Evolutionary conservation across 2,113 vertebrate species (phyloP).

Genomic region (Sinocyclocheilus maitianheensis): DNA sequence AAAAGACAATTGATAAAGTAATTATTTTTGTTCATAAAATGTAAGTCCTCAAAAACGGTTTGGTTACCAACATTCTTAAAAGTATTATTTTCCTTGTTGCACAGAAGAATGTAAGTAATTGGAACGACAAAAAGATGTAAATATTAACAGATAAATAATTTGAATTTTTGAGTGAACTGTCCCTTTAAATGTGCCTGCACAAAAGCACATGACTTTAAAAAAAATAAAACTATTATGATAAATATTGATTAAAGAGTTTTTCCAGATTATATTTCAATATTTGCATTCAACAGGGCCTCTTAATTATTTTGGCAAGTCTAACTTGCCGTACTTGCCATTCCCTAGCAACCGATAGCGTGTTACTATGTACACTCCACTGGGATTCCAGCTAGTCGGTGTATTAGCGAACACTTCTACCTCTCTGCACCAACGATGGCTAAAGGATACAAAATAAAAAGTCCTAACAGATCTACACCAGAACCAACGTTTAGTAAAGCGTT

Average conservation of each 20-base stretch:
- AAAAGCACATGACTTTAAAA: neutral
- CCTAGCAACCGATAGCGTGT: conserved; percentile 16
- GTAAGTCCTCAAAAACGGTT: neutral
- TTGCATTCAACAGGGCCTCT: neutral
- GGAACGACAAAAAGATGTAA: neutral
- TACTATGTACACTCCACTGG: neutral
- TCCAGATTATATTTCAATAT: neutral
- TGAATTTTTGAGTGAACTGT: neutral
- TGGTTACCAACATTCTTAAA: neutral
- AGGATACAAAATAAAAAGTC: conserved; percentile 7
- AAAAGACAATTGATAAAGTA: neutral
- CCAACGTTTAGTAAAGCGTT: neutral
- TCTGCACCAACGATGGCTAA: conserved; percentile 34
- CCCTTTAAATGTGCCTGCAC: neutral
- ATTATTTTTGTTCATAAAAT: neutral
- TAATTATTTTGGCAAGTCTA: neutral
- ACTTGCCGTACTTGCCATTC: neutral
- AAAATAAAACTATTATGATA: neutral
- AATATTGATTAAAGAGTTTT: neutral
- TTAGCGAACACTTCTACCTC: neutral
- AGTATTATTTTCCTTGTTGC: neutral
- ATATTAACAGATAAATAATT: neutral
- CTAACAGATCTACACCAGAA: neutral
- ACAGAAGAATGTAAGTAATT: neutral
- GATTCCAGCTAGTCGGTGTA: fast-evolving